These are phyloP conservation scores for Scaptomyza reducta DNA, from an alignment of 2,888 invertebrate genomes.

Conservation along the genomic window DNA sequence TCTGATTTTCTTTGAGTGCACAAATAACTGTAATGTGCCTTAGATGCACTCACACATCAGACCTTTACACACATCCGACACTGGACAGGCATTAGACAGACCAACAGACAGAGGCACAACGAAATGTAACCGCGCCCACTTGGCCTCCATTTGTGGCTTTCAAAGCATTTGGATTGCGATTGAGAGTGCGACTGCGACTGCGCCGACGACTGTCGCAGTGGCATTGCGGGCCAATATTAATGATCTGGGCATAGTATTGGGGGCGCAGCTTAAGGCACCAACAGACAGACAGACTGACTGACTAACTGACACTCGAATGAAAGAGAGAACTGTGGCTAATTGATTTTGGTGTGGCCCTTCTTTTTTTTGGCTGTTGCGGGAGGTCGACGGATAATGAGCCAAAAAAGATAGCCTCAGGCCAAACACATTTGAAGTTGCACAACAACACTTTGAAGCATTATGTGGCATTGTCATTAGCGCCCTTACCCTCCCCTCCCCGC, in stretches of 20 bases:
- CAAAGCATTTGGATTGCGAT: conserved; percentile 8
- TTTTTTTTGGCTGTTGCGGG: conserved; percentile 47
- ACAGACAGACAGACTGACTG: neutral
- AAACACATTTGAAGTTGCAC: conserved; percentile 50
- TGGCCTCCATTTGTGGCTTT: conserved; percentile 45
- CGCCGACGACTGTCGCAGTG: conserved; percentile 21
- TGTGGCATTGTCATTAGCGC: conserved; percentile 48
- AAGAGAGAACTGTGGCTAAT: conserved; percentile 58
- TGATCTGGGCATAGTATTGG: conserved; percentile 45
- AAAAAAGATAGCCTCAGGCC: conserved; percentile 21
- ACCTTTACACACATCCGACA: conserved; percentile 17
- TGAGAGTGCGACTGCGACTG: conserved; percentile 11
- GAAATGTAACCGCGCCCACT: conserved; percentile 40
- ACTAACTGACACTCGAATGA: neutral
- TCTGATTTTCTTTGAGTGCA: neutral
- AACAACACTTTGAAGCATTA: conserved; percentile 46
- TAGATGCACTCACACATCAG: conserved; percentile 4
- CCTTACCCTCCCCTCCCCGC: neutral
- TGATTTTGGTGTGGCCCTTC: conserved; percentile 61
- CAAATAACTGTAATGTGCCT: conserved; percentile 17
- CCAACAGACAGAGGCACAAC: conserved; percentile 13
- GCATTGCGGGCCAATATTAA: conserved; percentile 53
- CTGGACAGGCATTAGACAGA: conserved; percentile 8
- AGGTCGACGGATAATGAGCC: conserved; percentile 49
- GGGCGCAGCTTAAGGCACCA: conserved; percentile 53